A percentile compares a stretch with the other conserved stretches of the same genome.
Evolutionary conservation across 2,888 invertebrate genomes (phyloP).

Genomic region (Mimachlamys varia): DNA sequence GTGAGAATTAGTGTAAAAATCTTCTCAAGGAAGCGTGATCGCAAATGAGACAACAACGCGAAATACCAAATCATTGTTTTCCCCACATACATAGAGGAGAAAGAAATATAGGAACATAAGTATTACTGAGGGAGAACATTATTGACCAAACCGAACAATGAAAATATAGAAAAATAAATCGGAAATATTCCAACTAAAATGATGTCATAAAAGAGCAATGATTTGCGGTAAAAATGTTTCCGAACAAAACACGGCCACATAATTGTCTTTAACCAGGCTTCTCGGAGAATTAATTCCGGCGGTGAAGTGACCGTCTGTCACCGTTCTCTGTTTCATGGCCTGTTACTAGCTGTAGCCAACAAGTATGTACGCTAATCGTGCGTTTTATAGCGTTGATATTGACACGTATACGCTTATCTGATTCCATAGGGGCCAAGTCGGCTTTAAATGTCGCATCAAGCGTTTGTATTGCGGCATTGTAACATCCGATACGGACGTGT

Average conservation of each 20-base stretch:
- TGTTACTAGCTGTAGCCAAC: background rate
- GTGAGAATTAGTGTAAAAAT: too few relatives aligned
- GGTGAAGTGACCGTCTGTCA: background rate
- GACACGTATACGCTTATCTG: conserved; percentile 34
- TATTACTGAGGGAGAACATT: background rate
- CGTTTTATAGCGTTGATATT: background rate
- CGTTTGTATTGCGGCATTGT: background rate
- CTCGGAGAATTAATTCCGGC: background rate
- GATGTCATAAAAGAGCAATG: background rate
- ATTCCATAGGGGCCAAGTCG: background rate
- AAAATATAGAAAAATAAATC: background rate
- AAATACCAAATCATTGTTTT: too few relatives aligned
- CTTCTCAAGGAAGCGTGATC: too few relatives aligned
- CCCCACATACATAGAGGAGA: too few relatives aligned
- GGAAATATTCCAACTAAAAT: background rate
- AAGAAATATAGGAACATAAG: background rate
- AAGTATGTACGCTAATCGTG: background rate
- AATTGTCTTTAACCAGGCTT: conserved; percentile 1
- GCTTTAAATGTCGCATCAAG: background rate
- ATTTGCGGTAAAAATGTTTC: background rate
- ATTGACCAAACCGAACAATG: background rate
- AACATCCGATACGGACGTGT: background rate
- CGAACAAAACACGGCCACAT: background rate
- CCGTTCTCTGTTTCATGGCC: background rate
- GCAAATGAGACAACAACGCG: too few relatives aligned